Evolutionary conservation across 1,140 invertebrate species (phyloP).

Genomic region (Cylas formicarius): DNA sequence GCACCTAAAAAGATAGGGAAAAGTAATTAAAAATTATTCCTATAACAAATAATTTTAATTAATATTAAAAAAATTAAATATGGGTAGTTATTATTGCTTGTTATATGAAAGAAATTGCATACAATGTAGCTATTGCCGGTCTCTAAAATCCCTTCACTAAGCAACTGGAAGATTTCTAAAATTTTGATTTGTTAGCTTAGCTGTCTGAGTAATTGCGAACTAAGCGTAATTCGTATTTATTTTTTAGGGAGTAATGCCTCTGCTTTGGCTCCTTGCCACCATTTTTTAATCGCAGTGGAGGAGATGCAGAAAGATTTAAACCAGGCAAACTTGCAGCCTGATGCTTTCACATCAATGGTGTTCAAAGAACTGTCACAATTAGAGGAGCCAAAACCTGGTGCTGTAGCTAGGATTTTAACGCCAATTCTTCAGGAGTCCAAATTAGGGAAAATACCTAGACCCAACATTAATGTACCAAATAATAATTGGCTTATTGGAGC

Average conservation of each 20-base stretch:
- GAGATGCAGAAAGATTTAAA: conserved; percentile 37
- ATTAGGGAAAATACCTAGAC: conserved; percentile 51
- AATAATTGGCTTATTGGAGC: neutral
- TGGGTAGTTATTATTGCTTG: too few species aligned
- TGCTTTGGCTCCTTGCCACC: conserved; percentile 46
- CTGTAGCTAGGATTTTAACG: conserved; percentile 70
- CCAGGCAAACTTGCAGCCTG: conserved; percentile 50
- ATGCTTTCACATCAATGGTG: conserved; percentile 72
- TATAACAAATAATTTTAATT: too few species aligned
- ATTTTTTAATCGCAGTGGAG: conserved; percentile 40
- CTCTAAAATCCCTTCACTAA: conserved; percentile 27
- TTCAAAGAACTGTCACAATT: conserved; percentile 69
- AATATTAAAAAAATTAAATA: too few species aligned
- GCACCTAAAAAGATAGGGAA: too few species aligned
- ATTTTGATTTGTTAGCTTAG: too few species aligned
- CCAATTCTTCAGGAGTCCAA: conserved; percentile 65
- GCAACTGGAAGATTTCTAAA: too few species aligned
- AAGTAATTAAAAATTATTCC: too few species aligned
- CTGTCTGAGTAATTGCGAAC: too few species aligned
- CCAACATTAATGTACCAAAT: conserved; percentile 47
- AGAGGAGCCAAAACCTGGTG: conserved; percentile 79
- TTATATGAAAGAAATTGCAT: too few species aligned
- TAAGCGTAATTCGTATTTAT: too few species aligned
- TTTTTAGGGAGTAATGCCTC: conserved; percentile 37
- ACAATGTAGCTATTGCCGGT: too few species aligned